Base-by-base conservation (phyloP, 2,113 vertebrate species). In the Corythaixoides concolor region DNA sequence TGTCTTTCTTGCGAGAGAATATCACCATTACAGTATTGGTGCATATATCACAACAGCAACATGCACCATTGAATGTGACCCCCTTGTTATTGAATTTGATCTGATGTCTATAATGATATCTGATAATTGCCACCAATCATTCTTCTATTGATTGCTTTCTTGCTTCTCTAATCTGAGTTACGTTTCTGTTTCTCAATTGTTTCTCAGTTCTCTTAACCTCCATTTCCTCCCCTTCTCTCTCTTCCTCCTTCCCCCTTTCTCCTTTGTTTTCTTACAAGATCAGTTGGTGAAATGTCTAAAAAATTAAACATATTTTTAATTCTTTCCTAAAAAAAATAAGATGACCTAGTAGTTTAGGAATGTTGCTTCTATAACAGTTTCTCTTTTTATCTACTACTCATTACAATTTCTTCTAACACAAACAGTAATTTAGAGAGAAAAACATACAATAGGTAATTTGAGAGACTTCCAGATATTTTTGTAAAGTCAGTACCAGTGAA, bases 351-450 rank as follows among this genome's bases (percentile, higher is more conserved):
- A 83, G 17, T 89, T 87, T 82, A 35, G 7, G 66, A 76, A 82
- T 70, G 53, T 75, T 96, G n/a, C 37, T 52, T 95, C 88, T 81
- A 49, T 80, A 74, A 55, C 52, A 24, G 50, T 76, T 59, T 88
- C 59, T 89, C 85, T 90, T 96, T 79, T 95, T 62, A 89, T 83
- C 43, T 33, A 9, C 45, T 87, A 47, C 75, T 95, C 64, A 93
- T 96, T 95, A 87, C 64, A 80, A 16, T 45, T 88, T 85, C 96
- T 9, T 83, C 83, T 62, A 69, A 50, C 74, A 28, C n/a, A 93
- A 87, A 85, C 60, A 96, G 49, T 67, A 88, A 80, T 94, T 89
- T 85, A 69, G 33, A 94, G 72, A 73, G 79, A 88, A 96, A 96
- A 93, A 52, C 47, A 86, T 90, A 9, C 49, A 94, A 22, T 7